phyloP scores from a whole-genome alignment of 1,140 invertebrate species.

The Eueides isabella region DNA sequence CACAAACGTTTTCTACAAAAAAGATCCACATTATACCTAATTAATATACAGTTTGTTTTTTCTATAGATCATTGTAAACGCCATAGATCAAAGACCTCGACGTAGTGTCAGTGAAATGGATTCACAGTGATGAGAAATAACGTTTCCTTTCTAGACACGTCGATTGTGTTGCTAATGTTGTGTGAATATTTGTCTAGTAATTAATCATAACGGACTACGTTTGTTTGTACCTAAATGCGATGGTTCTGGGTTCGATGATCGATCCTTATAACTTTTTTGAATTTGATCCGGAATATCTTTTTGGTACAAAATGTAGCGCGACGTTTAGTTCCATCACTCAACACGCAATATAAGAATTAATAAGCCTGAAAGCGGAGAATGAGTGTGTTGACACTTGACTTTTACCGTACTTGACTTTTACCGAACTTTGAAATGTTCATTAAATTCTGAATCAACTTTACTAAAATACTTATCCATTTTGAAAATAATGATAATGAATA shows the following conservation, averaged over 20 bases:
- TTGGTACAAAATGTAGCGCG: no score
- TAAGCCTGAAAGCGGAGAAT: not conserved
- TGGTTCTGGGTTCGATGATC: no score
- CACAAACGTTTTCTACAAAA: not conserved
- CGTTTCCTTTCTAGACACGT: not conserved
- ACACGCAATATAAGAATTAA: no score
- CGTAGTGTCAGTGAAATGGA: not conserved
- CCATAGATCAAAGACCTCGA: slow-evolving; percentile 24
- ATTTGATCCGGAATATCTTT: no score
- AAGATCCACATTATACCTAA: not conserved
- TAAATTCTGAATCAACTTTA: no score
- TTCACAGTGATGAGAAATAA: not conserved
- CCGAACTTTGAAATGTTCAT: no score
- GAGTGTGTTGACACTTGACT: not conserved
- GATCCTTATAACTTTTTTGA: no score
- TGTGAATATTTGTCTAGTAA: not conserved
- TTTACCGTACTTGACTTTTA: no score
- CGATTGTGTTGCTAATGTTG: slow-evolving; percentile 4
- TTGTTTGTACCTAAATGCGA: no score
- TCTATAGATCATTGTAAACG: slow-evolving; percentile 8
- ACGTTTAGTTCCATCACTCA: no score
- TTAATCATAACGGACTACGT: not conserved
- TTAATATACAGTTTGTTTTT: not conserved
- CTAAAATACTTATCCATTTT: no score
- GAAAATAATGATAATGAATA: no score